Evolutionary conservation across 2,888 invertebrate species (phyloP).

Genomic region (Nymphalis urticae): DNA sequence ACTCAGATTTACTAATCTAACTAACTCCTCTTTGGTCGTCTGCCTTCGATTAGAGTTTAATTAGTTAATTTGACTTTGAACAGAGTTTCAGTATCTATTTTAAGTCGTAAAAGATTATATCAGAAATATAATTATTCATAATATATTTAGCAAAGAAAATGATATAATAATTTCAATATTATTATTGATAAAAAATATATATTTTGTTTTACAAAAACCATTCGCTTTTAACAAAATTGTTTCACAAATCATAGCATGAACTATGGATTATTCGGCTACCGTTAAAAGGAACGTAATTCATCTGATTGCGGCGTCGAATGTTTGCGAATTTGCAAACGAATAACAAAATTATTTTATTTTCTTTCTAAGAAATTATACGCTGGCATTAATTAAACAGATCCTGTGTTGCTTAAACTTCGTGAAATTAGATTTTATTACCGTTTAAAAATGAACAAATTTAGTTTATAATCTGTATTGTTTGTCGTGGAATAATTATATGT

Average conservation of each 20-base stretch:
- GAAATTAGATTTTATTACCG: neutral
- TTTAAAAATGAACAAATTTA: too few relatives aligned
- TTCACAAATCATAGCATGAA: neutral
- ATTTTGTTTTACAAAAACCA: too few relatives aligned
- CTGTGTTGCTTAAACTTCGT: constrained; percentile 31
- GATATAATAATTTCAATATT: too few relatives aligned
- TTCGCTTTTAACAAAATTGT: neutral
- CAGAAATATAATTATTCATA: too few relatives aligned
- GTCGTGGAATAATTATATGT: too few relatives aligned
- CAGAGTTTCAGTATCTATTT: too few relatives aligned
- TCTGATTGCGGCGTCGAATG: constrained; percentile 39
- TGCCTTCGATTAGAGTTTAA: neutral
- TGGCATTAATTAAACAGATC: constrained; percentile 42
- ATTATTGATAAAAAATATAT: too few relatives aligned
- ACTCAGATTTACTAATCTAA: too few relatives aligned
- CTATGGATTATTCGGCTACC: constrained; percentile 1
- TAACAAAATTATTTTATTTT: constrained; percentile 45
- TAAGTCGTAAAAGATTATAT: too few relatives aligned
- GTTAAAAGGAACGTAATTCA: constrained; percentile 1
- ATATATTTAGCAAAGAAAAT: too few relatives aligned
- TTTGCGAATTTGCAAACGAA: constrained; percentile 41
- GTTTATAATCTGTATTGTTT: too few relatives aligned
- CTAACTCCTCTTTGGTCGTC: too few relatives aligned
- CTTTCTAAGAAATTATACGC: constrained; percentile 41
- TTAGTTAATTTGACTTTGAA: neutral